phyloP scores from a whole-genome alignment of 2,797 vertebrate species.

The Apogon talboti region DNA sequence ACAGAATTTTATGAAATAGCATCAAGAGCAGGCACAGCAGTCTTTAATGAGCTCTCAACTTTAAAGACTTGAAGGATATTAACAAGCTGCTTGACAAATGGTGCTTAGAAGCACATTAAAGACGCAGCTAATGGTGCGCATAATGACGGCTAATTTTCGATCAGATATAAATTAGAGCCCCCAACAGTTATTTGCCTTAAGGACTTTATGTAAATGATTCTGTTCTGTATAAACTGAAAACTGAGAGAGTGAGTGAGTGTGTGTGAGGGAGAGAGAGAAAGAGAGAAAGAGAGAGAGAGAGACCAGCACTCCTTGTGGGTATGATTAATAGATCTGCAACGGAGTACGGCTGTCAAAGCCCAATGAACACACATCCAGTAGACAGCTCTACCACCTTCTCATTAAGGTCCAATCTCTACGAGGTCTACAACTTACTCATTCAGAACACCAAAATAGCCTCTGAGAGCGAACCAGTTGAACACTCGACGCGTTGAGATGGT shows the following conservation, averaged over 20 bases:
- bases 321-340: conserved; percentile 91
- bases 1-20: conserved; percentile 93
- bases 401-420: conserved; percentile 76
- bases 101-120: conserved; percentile 99
- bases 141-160: conserved; percentile 99
- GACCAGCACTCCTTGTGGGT: conserved; percentile 87
- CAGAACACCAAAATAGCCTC: conserved; percentile 68
- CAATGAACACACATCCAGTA: conserved; percentile 85
- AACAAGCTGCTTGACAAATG: conserved; percentile 99
- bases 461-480: conserved; percentile 50
- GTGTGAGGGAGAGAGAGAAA: conserved; percentile 43
- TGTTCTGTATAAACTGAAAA: conserved; percentile 98
- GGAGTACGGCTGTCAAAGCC: conserved; percentile 88
- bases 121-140: conserved; percentile 99
- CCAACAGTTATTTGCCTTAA: conserved; percentile 99
- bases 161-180: conserved; percentile 99
- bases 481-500: conserved; percentile 33
- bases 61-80: conserved; percentile 99
- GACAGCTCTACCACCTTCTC: conserved; percentile 83
- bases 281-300: conserved; percentile 56
- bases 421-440: conserved; percentile 72
- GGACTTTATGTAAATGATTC: conserved; percentile 99
- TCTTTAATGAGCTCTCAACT: conserved; percentile 99
- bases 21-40: conserved; percentile 92
- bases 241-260: conserved; percentile 75